Evolutionary conservation across 2,797 vertebrate genomes (phyloP).

Genomic region (Amniataba percoides): DNA sequence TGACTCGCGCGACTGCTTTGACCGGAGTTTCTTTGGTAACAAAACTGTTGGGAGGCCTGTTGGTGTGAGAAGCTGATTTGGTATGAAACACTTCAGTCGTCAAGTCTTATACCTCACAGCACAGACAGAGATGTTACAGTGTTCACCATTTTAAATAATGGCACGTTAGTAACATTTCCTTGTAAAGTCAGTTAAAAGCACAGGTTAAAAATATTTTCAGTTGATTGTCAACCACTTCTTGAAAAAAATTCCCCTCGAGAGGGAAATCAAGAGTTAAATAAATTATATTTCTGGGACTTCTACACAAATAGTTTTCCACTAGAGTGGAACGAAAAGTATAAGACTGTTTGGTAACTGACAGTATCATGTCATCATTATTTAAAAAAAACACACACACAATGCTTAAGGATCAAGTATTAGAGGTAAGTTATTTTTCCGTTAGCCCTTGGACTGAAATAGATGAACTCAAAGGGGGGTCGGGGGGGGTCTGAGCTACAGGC

Average conservation of each 20-base stretch:
- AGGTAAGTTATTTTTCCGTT: conserved; percentile 79
- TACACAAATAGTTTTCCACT: conserved; percentile 63
- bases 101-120: conserved; percentile 47
- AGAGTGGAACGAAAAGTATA: conserved; percentile 69
- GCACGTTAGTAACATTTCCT: conserved; percentile 68
- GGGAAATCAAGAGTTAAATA: conserved; percentile 79
- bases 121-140: conserved; percentile 60
- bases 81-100: conserved; percentile 54
- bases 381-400: conserved; percentile 45
- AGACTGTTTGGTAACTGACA: conserved; percentile 79
- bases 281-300: conserved; percentile 71
- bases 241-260: conserved; percentile 67
- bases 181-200: conserved; percentile 64
- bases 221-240: conserved; percentile 89
- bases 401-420: conserved; percentile 80
- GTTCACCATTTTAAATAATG: conserved; percentile 79
- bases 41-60: conserved; percentile 65
- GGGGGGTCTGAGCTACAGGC: conserved; percentile 66
- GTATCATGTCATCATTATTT: conserved; percentile 45
- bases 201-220: conserved; percentile 76
- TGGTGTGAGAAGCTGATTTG: conserved; percentile 74
- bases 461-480: conserved; percentile 57
- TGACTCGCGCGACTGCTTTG: conserved; percentile 49
- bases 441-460: conserved; percentile 83
- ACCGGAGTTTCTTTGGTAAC: conserved; percentile 77